phyloP scores from a whole-genome alignment of 2,113 vertebrate species.

The Seriola aureovittata region DNA sequence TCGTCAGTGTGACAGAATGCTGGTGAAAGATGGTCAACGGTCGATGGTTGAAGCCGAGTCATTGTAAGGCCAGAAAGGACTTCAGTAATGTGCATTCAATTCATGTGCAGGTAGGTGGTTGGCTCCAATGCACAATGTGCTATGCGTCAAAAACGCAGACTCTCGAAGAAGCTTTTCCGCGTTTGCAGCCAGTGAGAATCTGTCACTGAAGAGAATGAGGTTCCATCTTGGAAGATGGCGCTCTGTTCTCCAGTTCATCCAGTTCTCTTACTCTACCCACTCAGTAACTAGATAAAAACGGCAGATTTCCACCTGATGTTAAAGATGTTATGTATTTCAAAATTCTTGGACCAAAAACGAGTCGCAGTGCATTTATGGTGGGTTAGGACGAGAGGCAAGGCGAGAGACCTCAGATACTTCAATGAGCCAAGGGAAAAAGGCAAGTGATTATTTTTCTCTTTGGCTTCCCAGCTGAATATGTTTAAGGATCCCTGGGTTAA shows the following conservation, averaged over 20 bases:
- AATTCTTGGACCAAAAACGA: not conserved
- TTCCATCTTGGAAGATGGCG: not conserved
- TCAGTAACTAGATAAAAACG: not conserved
- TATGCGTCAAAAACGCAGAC: too few relatives aligned
- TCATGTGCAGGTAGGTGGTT: too few relatives aligned
- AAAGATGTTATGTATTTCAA: not conserved
- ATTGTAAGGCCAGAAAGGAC: too few relatives aligned
- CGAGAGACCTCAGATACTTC: not conserved
- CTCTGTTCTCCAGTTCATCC: not conserved
- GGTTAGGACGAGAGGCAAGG: not conserved
- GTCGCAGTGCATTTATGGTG: not conserved
- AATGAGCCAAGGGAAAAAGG: not conserved
- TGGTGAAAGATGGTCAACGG: too few relatives aligned
- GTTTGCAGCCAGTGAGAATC: not conserved
- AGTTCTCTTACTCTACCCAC: not conserved
- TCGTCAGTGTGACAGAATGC: not conserved
- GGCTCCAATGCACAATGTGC: too few relatives aligned
- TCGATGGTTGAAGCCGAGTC: too few relatives aligned
- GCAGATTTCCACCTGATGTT: not conserved
- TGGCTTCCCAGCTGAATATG: not conserved
- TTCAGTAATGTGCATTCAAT: too few relatives aligned
- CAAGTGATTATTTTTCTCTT: not conserved
- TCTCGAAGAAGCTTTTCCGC: not conserved
- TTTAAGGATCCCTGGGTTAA: not conserved
- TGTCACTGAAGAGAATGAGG: not conserved